Conservation (phyloP, 1,140 invertebrate species). For the Sycobia sp. region DNA sequence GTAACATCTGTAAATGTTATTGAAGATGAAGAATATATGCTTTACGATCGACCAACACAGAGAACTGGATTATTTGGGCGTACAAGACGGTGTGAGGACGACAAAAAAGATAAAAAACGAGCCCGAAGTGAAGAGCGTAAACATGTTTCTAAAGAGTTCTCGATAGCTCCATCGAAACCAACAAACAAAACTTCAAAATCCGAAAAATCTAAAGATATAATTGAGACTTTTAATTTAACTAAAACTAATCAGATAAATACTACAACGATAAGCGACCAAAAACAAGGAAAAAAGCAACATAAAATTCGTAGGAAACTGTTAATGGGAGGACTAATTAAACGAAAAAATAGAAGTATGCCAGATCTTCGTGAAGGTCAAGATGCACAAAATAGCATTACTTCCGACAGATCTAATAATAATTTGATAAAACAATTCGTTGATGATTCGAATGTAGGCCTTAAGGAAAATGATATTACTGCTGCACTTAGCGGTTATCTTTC, state of each 20-base stretch:
- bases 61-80: constrained; percentile 71
- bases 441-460: constrained; percentile 75
- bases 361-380: constrained; percentile 80
- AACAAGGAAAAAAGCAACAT: constrained; percentile 86
- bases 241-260: constrained; percentile 35
- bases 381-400: constrained; percentile 44
- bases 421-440: constrained; percentile 69
- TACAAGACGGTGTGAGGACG: constrained; percentile 72
- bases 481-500: constrained; percentile 82
- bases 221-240: constrained; percentile 50
- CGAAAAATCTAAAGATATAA: constrained; percentile 65
- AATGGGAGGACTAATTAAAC: constrained; percentile 85
- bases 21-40: constrained; percentile 73
- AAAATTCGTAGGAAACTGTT: constrained; percentile 85
- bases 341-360: constrained; percentile 90
- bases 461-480: constrained; percentile 63
- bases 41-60: constrained; percentile 69
- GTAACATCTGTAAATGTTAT: constrained; percentile 66
- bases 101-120: constrained; percentile 77
- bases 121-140: constrained; percentile 83
- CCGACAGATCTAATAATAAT: constrained; percentile 57
- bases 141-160: constrained; percentile 70
- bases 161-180: constrained; percentile 64
- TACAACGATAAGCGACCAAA: constrained; percentile 61
- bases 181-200: constrained; percentile 65